phyloP scores from a whole-genome alignment of 2,888 invertebrate genomes.

The Stratiomys singularior region DNA sequence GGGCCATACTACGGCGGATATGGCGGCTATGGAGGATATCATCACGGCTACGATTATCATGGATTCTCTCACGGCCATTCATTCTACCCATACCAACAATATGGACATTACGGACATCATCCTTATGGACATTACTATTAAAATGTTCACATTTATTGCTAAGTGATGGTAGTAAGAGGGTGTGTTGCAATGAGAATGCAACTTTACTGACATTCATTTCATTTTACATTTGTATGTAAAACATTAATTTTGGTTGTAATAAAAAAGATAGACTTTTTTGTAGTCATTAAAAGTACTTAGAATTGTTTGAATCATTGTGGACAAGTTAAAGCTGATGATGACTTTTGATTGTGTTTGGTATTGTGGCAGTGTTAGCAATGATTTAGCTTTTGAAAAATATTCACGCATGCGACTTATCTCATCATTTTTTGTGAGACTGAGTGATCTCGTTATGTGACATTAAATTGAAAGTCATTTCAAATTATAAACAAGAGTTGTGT shows the following conservation, averaged over 20 bases:
- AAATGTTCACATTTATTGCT: background rate
- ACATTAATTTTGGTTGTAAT: constrained; percentile 2
- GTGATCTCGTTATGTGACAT: no score
- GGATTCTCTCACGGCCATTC: constrained; percentile 35
- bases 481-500: no score
- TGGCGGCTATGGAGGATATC: constrained; percentile 20
- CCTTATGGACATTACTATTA: constrained; percentile 37
- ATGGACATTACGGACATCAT: constrained; percentile 29
- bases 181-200: background rate
- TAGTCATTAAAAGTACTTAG: background rate
- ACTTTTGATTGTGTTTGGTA: no score
- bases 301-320: no score
- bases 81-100: constrained; percentile 18
- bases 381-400: no score
- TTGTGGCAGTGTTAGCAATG: no score
- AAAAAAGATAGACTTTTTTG: constrained; percentile 14
- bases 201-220: constrained; percentile 3
- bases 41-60: constrained; percentile 39
- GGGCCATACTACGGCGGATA: constrained; percentile 33
- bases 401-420: no score
- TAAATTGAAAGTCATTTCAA: no score
- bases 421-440: no score
- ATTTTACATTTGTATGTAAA: background rate
- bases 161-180: no score
- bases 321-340: no score